Base-by-base conservation (phyloP, 2,797 vertebrate species). In the Chelidonichthys spinosus region DNA sequence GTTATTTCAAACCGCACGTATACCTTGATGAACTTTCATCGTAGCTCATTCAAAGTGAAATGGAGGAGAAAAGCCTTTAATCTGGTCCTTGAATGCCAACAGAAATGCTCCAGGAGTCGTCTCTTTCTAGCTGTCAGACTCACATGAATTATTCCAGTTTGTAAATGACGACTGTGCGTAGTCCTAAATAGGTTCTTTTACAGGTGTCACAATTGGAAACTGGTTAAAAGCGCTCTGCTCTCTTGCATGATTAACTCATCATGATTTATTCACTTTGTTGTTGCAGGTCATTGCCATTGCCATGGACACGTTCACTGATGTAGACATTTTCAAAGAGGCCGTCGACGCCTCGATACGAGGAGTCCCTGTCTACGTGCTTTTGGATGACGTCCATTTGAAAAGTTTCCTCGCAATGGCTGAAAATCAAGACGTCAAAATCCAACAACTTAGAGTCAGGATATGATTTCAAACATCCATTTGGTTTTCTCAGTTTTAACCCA, bases 301-400 rank as follows among this genome's bases (percentile, higher is more conserved):
- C 72, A 99, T 99, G 98, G 97, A 99, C 79, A 87, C 92, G 58
- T 99, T 99, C 91, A 98, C 98, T 35, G 98, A 99, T 81, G 94
- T 98, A 44, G 97, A 99, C 84, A 96, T 99, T 87, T 98, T 99
- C 89, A 97, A 95, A 93, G 98, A 99, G 92, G 90, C 94, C 0
- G 95, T 98, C 2, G 97, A 98, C 5, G 97, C 97, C 44, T 97
- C 97, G 14, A 40, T 95, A 43, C 94, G 96, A 83, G 97, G 97
- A 44, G 91, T 98, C 61, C 93, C 97, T 0, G 96, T 99, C 7
- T 99, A 99, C 54, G 89, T 99, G 82, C 94, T 99, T 14, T 93
- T 99, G 58, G 97, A 98, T 84, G 93, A 97, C 40, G 94, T 76
- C 2, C 95, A 97, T 86, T 94, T 97, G 69, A 93, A 91, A 87